These are phyloP conservation scores for Scaptomyza montana DNA, from an alignment of 1,140 invertebrate genomes.

Conservation along the genomic window DNA sequence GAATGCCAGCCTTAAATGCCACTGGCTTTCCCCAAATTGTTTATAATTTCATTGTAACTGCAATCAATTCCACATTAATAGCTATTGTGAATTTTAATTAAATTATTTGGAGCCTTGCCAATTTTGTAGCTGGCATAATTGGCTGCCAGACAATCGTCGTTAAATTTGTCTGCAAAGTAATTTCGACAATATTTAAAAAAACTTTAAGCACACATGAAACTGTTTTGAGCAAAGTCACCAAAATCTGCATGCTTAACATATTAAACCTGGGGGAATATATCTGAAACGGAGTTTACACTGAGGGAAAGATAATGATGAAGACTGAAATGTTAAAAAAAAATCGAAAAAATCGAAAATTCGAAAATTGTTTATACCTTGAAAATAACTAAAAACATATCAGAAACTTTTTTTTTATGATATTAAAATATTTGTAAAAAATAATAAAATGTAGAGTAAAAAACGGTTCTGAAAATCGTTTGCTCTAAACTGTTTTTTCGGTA, in stretches of 20 bases:
- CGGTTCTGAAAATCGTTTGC: too few relatives aligned
- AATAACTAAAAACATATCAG: too few relatives aligned
- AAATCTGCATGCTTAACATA: constrained; percentile 62
- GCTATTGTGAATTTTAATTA: constrained; percentile 58
- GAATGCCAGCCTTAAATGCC: constrained; percentile 37
- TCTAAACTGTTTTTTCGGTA: too few relatives aligned
- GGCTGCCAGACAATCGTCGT: constrained; percentile 25
- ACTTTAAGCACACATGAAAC: constrained; percentile 28
- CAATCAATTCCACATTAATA: constrained; percentile 47
- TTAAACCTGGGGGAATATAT: constrained; percentile 65
- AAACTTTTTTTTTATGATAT: too few relatives aligned
- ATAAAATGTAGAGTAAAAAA: too few relatives aligned
- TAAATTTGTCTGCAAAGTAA: constrained; percentile 3
- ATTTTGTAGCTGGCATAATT: constrained; percentile 26
- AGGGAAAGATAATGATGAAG: not conserved
- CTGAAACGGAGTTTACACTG: not conserved
- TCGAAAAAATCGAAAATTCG: too few relatives aligned
- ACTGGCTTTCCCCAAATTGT: constrained; percentile 30
- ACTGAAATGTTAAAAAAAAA: too few relatives aligned
- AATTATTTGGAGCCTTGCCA: constrained; percentile 37
- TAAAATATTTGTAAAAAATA: too few relatives aligned
- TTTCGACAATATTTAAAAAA: constrained; percentile 29
- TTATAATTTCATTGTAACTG: constrained; percentile 55
- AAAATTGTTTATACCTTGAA: too few relatives aligned
- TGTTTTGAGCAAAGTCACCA: constrained; percentile 58